A percentile compares a stretch with the other conserved stretches of the same genome.
phyloP scores from a whole-genome alignment of 2,888 invertebrate species.

The Vesta saturnalis region DNA sequence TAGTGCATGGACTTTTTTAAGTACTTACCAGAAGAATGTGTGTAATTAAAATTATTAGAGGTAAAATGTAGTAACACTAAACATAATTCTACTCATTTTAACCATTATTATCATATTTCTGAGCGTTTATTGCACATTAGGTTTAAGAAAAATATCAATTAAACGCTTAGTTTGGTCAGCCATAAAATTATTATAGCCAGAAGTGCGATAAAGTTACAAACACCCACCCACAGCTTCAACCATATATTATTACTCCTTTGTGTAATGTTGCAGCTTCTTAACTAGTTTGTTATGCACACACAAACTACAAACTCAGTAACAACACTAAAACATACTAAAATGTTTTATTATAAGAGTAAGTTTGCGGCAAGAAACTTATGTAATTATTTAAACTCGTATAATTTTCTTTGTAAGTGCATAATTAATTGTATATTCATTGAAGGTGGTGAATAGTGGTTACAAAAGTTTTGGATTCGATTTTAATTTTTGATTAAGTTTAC shows the following conservation, averaged over 20 bases:
- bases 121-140: too few relatives aligned
- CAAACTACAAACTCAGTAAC: constrained; percentile 25
- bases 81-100: too few relatives aligned
- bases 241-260: constrained; percentile 23
- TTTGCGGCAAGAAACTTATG: constrained; percentile 11
- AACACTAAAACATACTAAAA: constrained; percentile 10
- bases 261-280: constrained; percentile 32
- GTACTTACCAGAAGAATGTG: too few relatives aligned
- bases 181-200: constrained; percentile 14
- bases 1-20: too few relatives aligned
- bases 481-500: too few relatives aligned
- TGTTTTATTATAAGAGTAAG: constrained; percentile 6
- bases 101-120: too few relatives aligned
- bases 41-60: too few relatives aligned
- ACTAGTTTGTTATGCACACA: constrained; percentile 32
- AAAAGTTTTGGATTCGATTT: too few relatives aligned
- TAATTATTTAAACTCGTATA: constrained; percentile 3
- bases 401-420: constrained; percentile 1
- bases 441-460: too few relatives aligned
- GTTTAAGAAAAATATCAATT: constrained; percentile 27
- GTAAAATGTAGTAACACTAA: too few relatives aligned
- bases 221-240: constrained; percentile 12
- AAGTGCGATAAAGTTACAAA: constrained; percentile 10
- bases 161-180: constrained; percentile 6
- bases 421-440: neutral